A percentile compares a stretch with the other conserved stretches of the same genome.
Evolutionary conservation across 2,797 vertebrate genomes (phyloP).

Genomic region (Adrianichthys oophorus): DNA sequence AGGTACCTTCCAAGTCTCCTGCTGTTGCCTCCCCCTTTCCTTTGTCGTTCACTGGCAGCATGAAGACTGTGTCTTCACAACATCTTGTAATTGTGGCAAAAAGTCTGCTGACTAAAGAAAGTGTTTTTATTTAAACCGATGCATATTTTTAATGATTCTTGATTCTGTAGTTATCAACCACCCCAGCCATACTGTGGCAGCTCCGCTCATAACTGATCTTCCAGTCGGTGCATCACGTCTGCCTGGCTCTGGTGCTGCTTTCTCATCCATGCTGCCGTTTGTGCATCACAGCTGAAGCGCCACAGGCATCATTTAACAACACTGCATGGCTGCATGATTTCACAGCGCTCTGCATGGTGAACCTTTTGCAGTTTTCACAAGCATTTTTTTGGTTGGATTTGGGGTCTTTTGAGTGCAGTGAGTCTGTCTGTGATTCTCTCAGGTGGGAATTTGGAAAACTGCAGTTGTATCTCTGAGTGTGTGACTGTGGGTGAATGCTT

Average conservation of each 20-base stretch:
- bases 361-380: slow-evolving; percentile 30
- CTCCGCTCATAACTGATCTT: slow-evolving; percentile 44
- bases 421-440: slow-evolving; percentile 22
- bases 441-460: slow-evolving; percentile 52
- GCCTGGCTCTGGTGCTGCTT: slow-evolving; percentile 31
- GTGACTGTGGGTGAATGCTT: slow-evolving; percentile 6
- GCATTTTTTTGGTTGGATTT: slow-evolving; percentile 22
- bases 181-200: slow-evolving; percentile 39
- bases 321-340: slow-evolving; percentile 89
- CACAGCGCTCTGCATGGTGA: slow-evolving; percentile 81
- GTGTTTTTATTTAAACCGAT: slow-evolving; percentile 61
- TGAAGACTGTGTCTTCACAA: slow-evolving; percentile 78
- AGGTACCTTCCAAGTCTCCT: slow-evolving; percentile 87
- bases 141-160: slow-evolving; percentile 50
- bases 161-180: slow-evolving; percentile 52
- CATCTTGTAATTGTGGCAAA: slow-evolving; percentile 45
- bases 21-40: slow-evolving; percentile 61
- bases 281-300: slow-evolving; percentile 69
- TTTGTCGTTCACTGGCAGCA: slow-evolving; percentile 76
- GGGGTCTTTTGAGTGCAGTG: slow-evolving; percentile 26
- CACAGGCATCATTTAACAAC: slow-evolving; percentile 45
- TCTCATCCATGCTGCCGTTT: slow-evolving; percentile 78
- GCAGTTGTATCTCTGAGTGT: slow-evolving; percentile 25
- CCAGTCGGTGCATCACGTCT: slow-evolving; percentile 31
- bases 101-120: slow-evolving; percentile 37